These are phyloP conservation scores for Hofmannophila pseudospretella DNA, from an alignment of 2,888 invertebrate species.

Conservation along the genomic window DNA sequence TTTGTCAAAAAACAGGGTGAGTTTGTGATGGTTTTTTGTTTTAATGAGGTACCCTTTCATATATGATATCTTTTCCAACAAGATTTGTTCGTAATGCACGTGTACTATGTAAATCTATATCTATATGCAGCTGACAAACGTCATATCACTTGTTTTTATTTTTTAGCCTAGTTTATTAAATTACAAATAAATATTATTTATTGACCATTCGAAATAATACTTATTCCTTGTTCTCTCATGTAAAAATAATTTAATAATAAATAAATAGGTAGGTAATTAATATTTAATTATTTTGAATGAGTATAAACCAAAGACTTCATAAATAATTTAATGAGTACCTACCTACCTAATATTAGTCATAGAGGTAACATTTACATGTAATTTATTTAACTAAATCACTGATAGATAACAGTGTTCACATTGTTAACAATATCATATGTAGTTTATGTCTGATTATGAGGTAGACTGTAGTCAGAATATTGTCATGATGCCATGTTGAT, in stretches of 20 bases:
- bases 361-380: no score
- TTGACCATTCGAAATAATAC: no score
- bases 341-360: not conserved
- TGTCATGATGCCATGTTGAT: not conserved
- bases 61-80: constrained; percentile 40
- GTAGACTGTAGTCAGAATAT: not conserved
- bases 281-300: no score
- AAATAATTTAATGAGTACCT: not conserved
- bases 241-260: no score
- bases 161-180: no score
- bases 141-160: constrained; percentile 39
- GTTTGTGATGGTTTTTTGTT: constrained; percentile 33
- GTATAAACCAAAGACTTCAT: no score
- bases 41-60: constrained; percentile 43
- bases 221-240: no score
- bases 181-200: no score
- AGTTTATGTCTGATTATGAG: not conserved
- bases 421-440: not conserved
- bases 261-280: no score
- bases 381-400: not conserved
- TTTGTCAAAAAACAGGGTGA: constrained; percentile 70
- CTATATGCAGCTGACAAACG: constrained; percentile 61
- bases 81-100: constrained; percentile 46
- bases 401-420: not conserved
- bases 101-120: constrained; percentile 40